Conservation (phyloP, 2,797 vertebrate species). For the Pachyuromys duprasi region DNA sequence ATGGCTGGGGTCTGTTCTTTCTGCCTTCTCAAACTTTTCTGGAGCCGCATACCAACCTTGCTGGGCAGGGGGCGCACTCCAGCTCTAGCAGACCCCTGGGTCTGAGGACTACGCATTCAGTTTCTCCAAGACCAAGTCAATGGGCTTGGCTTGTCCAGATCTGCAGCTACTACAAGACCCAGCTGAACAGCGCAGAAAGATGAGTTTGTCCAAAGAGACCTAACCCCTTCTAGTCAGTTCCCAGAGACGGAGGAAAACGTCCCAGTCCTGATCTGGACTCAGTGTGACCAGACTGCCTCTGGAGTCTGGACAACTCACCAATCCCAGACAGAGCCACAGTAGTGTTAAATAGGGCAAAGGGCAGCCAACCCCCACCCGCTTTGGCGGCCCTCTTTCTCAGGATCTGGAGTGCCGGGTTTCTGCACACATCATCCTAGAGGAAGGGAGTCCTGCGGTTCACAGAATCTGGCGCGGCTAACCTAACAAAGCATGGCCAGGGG, state of each 20-base stretch:
- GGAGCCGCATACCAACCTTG: neutral
- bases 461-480: conserved; percentile 55
- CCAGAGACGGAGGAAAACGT: neutral
- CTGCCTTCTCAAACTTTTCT: neutral
- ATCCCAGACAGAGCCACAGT: neutral
- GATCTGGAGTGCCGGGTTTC: conserved; percentile 79
- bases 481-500: conserved; percentile 34
- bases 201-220: neutral
- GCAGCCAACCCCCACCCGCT: neutral
- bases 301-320: neutral
- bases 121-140: neutral
- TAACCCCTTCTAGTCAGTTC: neutral
- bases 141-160: neutral
- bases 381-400: conserved; percentile 9
- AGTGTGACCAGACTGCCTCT: neutral
- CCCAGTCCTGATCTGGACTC: neutral
- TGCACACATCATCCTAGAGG: conserved; percentile 74
- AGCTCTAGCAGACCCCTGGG: neutral
- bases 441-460: conserved; percentile 66
- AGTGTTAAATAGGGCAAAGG: neutral
- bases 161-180: neutral
- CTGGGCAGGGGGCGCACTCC: no score
- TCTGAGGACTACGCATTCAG: neutral
- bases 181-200: neutral
- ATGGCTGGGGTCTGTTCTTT: neutral